Conservation (phyloP, 2,113 vertebrate genomes). For the Chloebia gouldiae region DNA sequence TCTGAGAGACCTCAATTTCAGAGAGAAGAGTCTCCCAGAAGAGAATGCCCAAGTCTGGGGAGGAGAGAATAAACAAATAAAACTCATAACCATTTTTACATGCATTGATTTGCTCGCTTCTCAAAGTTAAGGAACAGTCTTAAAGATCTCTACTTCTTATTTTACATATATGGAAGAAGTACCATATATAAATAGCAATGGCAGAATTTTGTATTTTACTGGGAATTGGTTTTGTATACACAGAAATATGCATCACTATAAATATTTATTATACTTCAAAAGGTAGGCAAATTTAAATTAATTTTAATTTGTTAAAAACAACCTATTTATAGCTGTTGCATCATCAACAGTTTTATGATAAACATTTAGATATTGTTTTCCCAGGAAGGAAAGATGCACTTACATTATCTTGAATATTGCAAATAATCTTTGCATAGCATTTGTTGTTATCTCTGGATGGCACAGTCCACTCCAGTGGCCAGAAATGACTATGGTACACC, state of each 20-base stretch:
- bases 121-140: not conserved
- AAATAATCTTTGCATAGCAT: slow-evolving; percentile 86
- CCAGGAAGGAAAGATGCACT: slow-evolving; percentile 15
- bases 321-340: not conserved
- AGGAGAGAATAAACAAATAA: not conserved
- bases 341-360: not conserved
- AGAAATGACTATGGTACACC: slow-evolving; percentile 85
- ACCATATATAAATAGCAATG: not conserved
- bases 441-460: slow-evolving; percentile 82
- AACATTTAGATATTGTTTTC: not conserved
- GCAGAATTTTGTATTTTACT: not conserved
- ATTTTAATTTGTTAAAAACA: not conserved
- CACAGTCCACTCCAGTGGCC: slow-evolving; percentile 85
- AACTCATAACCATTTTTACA: not conserved
- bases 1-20: not conserved
- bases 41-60: not conserved
- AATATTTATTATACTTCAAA: not conserved
- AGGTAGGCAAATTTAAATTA: not conserved
- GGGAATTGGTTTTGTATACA: not conserved
- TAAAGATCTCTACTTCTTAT: not conserved
- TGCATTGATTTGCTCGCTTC: not conserved
- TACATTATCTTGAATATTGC: slow-evolving; percentile 77
- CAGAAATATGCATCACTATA: not conserved
- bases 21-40: not conserved
- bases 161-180: not conserved